Base-by-base conservation (phyloP, 2,113 vertebrate species). In the Entomyzon cyanotis region DNA sequence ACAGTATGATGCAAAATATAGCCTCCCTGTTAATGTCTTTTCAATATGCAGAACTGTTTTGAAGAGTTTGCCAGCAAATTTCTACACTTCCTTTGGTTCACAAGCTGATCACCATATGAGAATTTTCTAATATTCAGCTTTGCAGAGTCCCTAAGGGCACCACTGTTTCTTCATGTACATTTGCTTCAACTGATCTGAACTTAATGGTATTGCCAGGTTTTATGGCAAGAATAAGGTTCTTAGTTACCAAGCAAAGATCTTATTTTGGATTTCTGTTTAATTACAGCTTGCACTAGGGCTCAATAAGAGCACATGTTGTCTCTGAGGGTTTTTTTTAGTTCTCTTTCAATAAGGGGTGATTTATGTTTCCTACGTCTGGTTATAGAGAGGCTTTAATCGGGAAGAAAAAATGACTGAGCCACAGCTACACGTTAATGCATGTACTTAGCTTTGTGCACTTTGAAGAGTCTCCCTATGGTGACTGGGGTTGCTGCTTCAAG, bases 31-130 rank as follows among this genome's bases (percentile, higher is more conserved):
- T 96, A 94, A 96, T 86, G 82, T 59, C 64, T 94, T 95, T 94
- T 95, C 95, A 95, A 84, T 84, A 77, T 2, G 21, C 68, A 31
- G 55, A 90, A 60, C n/a, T 49, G 83, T 96, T 96, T 90, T 97
- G 94, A 97, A 96, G 93, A 86, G 71, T 64, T 77, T 95, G 95
- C 96, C 95, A 97, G 88, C 67, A 90, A 88, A 96, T 95, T 95
- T 96, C 85, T 96, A 84, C 44, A 84, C 92, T 95, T 97, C 92
- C 90, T 93, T 95, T 71, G 64, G 85, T 93, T 83, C 56, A n/a
- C 81, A 94, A 94, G 88, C 94, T 93, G 94, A 96, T 95, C 76
- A 81, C 85, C 90, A 93, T 71, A 96, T 92, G 90, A 93, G 85
- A 93, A 75, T 95, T 93, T 95, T 94, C 85, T 96, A 95, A 96